phyloP scores from a whole-genome alignment of 2,888 invertebrate genomes.

The Leptinotarsa rubiginosa region DNA sequence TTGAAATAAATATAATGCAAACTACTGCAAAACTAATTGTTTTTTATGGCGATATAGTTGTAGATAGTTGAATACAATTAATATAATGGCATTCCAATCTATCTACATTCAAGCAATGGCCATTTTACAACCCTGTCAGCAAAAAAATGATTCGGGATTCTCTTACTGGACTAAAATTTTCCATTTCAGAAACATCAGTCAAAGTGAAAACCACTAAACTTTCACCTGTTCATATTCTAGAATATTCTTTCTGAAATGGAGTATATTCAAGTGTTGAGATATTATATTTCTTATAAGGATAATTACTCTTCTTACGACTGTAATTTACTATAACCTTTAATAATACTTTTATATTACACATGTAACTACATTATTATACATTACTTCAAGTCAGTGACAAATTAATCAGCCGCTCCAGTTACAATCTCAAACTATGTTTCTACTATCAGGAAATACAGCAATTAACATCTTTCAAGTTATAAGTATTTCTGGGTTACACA shows the following conservation, averaged over 20 bases:
- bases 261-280: constrained; percentile 1
- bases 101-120: not conserved
- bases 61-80: not conserved
- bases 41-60: not conserved
- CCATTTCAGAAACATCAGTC: constrained; percentile 24
- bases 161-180: constrained; percentile 7
- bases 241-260: constrained; percentile 24
- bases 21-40: not conserved
- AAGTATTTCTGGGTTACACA: not conserved
- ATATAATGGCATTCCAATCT: not conserved
- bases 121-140: not conserved
- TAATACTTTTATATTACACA: constrained; percentile 29
- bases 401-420: constrained; percentile 7
- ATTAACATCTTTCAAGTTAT: not conserved
- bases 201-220: constrained; percentile 22
- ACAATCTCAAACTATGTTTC: constrained; percentile 17
- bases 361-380: constrained; percentile 29
- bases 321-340: constrained; percentile 22
- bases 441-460: constrained; percentile 10
- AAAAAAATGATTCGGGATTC: constrained; percentile 9
- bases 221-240: constrained; percentile 8
- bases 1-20: not conserved
- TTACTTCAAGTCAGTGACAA: constrained; percentile 8
- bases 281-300: constrained; percentile 5
- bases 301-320: constrained; percentile 1